Percentiles rank a stretch among this genome's conserved stretches.
Evolutionary conservation across 2,113 vertebrate genomes (phyloP).

Genomic region (Odontophorus gujanensis): DNA sequence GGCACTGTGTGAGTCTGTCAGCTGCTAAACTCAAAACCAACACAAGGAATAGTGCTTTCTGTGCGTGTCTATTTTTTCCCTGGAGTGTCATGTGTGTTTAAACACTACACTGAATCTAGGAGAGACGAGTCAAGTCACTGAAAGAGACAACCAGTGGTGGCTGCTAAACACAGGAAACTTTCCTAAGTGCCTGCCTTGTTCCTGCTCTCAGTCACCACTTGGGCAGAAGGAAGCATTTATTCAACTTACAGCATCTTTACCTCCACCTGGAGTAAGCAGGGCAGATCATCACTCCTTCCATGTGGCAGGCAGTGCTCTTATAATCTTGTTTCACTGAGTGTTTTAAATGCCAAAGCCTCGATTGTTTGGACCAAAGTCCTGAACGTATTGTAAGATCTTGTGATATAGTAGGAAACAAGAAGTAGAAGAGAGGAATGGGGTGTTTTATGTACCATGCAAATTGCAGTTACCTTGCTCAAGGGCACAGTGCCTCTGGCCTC

Average conservation of each 20-base stretch:
- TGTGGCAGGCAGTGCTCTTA: neutral
- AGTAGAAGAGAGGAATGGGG: neutral
- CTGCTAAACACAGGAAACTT: neutral
- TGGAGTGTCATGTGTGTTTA: neutral
- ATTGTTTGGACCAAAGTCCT: neutral
- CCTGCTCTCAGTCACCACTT: fast-evolving
- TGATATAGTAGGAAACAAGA: neutral
- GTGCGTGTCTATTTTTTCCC: neutral
- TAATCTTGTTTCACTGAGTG: neutral
- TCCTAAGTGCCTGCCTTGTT: neutral
- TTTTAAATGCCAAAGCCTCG: neutral
- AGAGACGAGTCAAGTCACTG: neutral
- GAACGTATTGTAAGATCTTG: neutral
- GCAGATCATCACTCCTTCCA: neutral
- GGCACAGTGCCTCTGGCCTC: neutral
- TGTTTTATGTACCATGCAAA: neutral
- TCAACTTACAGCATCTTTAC: neutral
- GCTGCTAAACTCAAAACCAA: neutral
- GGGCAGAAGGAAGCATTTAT: neutral
- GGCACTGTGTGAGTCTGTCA: neutral
- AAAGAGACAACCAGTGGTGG: neutral
- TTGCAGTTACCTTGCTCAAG: neutral
- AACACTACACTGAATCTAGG: neutral
- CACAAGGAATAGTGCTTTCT: neutral
- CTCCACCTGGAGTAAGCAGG: neutral